A percentile compares a stretch with the other conserved stretches of the same genome.
These are phyloP conservation scores for Lateolabrax maculatus DNA, from an alignment of 2,797 vertebrate genomes.

Conservation along the genomic window DNA sequence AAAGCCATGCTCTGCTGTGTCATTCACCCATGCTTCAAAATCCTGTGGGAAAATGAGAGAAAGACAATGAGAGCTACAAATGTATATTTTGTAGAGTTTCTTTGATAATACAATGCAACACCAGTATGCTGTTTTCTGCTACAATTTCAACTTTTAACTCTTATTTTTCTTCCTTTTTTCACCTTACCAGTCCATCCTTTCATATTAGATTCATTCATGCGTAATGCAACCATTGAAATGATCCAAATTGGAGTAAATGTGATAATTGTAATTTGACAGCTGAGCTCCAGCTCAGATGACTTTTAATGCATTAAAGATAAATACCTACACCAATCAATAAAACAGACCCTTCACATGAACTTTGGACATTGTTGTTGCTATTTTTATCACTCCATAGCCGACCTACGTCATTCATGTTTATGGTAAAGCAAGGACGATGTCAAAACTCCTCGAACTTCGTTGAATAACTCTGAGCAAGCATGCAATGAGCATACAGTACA, in stretches of 20 bases:
- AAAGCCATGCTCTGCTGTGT: conserved; percentile 93
- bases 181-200: neutral
- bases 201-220: neutral
- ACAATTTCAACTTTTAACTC: neutral
- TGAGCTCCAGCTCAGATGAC: neutral
- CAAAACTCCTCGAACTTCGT: neutral
- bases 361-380: neutral
- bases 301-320: neutral
- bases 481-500: neutral
- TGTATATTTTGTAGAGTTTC: neutral
- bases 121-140: neutral
- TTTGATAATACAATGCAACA: neutral
- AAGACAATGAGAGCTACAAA: neutral
- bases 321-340: neutral
- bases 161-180: neutral
- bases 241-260: neutral
- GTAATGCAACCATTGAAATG: neutral
- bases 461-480: neutral
- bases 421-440: neutral
- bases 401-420: neutral
- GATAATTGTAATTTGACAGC: neutral
- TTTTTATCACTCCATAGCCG: neutral
- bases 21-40: conserved; percentile 92
- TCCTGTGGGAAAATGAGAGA: conserved; percentile 82
- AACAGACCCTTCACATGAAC: neutral